Base-by-base conservation (phyloP, 2,888 invertebrate genomes). In the Apoda limacodes region DNA sequence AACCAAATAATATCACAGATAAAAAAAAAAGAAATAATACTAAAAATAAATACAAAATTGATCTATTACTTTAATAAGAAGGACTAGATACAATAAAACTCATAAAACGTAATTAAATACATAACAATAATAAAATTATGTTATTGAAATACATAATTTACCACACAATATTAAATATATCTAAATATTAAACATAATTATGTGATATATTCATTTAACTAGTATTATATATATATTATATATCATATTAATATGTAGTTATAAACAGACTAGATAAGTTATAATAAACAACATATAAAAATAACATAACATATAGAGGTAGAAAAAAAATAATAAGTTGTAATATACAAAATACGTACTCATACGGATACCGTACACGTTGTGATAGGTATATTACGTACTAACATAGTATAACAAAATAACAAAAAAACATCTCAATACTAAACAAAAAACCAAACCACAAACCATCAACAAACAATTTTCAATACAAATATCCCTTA, bases 361-460 rank as follows among this genome's bases (percentile, higher is more conserved):
- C 60, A 75, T 72, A 76, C 76, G 76, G 75, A 76, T 76, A 67
- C 76, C 78, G 75, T 78, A 76, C 60, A 64, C 54, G 60, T 57
- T 66, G 37, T 55, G 46, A 49, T 54, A 64, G 45, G 55, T 47
- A 51, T 30, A 53, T 49, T n/a, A n/a, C n/a, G 66, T 75, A 75
- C 75, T 75, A 72, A 71, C 56, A 60, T 75, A 76, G 75, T 74
- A 68, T 43, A 67, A 58, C 53, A 50, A 57, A 51, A 48, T 51
- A 71, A 74, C 71, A 75, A 74, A 76, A 75, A 76, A 48, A 55
- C 54, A 69, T 72, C 76, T 75, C 69, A 56, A 46, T 45, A 43
- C 66, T 61, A 63, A 56, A 56, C 42, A 41, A 60, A 70, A 68
- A 74, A 71, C 67, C 69, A 53, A 74, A 72, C 68, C 69, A n/a